A percentile compares a stretch with the other conserved stretches of the same genome.
Conservation (phyloP, 2,888 invertebrate species). For the Alsophila aescularia region DNA sequence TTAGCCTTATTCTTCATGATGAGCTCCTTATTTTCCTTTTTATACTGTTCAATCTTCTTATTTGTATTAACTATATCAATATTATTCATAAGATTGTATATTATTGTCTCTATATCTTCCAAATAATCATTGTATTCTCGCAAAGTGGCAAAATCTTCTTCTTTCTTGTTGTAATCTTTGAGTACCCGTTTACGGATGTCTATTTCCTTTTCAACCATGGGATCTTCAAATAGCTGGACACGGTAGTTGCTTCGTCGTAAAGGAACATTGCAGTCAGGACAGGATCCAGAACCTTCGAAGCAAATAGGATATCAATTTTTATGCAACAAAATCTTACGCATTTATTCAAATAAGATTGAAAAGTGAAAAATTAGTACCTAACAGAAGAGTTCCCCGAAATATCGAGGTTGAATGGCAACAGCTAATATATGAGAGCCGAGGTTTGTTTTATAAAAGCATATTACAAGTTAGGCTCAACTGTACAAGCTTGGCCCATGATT, state of each 20-base stretch:
- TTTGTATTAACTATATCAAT: conserved; percentile 95
- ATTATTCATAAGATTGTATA: conserved; percentile 95
- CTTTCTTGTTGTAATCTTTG: conserved; percentile 96
- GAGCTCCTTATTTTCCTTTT: conserved; percentile 93
- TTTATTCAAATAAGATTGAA: background rate
- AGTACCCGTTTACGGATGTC: conserved; percentile 95
- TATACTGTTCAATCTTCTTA: conserved; percentile 95
- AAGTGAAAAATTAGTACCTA: too few species aligned
- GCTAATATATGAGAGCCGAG: too few species aligned
- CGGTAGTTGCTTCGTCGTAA: conserved; percentile 95
- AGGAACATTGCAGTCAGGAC: conserved; percentile 96
- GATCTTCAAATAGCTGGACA: conserved; percentile 98
- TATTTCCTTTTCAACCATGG: conserved; percentile 98
- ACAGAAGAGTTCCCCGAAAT: too few species aligned
- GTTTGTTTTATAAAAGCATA: too few species aligned
- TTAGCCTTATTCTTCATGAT: conserved; percentile 92
- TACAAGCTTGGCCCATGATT: too few species aligned
- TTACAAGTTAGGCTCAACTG: too few species aligned
- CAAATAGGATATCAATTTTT: conserved; percentile 45
- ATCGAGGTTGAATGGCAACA: too few species aligned
- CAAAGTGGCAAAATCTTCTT: conserved; percentile 94
- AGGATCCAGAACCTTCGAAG: conserved; percentile 92
- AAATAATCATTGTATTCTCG: conserved; percentile 97
- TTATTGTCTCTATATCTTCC: conserved; percentile 96
- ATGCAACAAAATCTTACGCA: too few species aligned